Percentiles rank a stretch among this genome's conserved stretches.
Evolutionary conservation across 2,888 invertebrate species (phyloP).

Genomic region (Acrocera orbiculus): DNA sequence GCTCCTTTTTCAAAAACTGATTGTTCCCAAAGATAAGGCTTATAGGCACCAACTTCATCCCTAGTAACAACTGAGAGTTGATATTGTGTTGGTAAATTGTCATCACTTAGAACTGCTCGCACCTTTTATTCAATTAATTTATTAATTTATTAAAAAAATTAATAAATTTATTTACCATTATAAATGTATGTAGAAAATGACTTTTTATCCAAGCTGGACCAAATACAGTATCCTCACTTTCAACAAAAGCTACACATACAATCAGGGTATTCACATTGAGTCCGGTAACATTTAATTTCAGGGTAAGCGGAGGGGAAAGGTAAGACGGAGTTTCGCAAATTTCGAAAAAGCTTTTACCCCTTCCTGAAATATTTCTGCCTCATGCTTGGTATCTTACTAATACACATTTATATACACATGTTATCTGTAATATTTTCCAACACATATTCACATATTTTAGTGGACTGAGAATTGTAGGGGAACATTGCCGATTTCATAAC

Average conservation of each 20-base stretch:
- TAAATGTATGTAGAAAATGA: slow-evolving; percentile 87
- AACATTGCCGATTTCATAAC: no score
- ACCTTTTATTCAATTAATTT: slow-evolving; percentile 34
- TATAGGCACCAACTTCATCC: slow-evolving; percentile 89
- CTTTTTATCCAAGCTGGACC: slow-evolving; percentile 89
- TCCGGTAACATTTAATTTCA: no score
- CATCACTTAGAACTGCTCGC: slow-evolving; percentile 71
- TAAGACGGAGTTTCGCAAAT: no score
- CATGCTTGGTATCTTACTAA: no score
- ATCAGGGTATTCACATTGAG: no score
- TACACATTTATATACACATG: no score
- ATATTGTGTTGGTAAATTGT: slow-evolving; percentile 70
- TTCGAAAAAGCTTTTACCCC: no score
- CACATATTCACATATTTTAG: no score
- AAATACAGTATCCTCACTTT: slow-evolving; percentile 82
- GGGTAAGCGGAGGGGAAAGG: no score
- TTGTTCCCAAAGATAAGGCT: slow-evolving; percentile 90
- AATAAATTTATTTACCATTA: slow-evolving; percentile 45
- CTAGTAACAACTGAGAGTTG: slow-evolving; percentile 85
- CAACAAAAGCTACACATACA: slow-evolving; percentile 84
- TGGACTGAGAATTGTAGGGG: no score
- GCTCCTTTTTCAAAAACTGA: slow-evolving; percentile 86
- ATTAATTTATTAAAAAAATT: not conserved
- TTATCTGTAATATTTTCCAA: no score
- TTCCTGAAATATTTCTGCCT: no score